Conservation (phyloP, 2,113 vertebrate species). For the Sander lucioperca region DNA sequence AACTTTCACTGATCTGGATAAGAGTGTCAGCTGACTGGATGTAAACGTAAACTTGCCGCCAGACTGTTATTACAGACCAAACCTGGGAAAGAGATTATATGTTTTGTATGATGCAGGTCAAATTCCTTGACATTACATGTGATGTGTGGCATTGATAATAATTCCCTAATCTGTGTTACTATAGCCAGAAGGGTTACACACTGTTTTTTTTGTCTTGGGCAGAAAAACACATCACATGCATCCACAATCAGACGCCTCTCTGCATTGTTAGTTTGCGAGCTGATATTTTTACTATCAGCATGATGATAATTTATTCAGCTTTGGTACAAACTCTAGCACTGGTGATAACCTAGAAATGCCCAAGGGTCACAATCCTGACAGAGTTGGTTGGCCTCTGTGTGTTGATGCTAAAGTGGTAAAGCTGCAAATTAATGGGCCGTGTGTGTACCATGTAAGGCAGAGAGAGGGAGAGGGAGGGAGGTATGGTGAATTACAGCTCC, state of each 20-base stretch:
- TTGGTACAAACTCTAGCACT: conserved; percentile 6
- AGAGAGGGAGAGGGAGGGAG: neutral
- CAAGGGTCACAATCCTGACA: conserved; percentile 37
- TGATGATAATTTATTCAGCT: conserved; percentile 27
- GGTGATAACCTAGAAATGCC: conserved; percentile 24
- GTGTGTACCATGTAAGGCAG: conserved; percentile 15
- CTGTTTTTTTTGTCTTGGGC: neutral
- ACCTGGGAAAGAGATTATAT: conserved; percentile 34
- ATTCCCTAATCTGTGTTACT: conserved; percentile 32
- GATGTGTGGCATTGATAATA: conserved; percentile 38
- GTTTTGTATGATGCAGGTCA: conserved; percentile 37
- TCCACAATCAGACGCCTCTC: neutral
- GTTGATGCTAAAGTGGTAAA: conserved; percentile 35
- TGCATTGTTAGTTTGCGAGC: neutral
- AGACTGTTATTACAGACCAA: conserved; percentile 27
- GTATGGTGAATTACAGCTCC: conserved; percentile 30
- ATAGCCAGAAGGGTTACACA: neutral
- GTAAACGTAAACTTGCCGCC: conserved; percentile 26
- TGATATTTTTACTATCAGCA: neutral
- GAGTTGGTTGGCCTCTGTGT: conserved; percentile 30
- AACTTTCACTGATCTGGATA: conserved; percentile 6
- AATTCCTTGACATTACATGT: conserved; percentile 57
- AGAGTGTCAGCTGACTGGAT: conserved; percentile 30
- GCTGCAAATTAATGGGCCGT: conserved; percentile 44
- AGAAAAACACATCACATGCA: neutral